phyloP scores from a whole-genome alignment of 1,140 invertebrate genomes.

The Steinernema feltiae region DNA sequence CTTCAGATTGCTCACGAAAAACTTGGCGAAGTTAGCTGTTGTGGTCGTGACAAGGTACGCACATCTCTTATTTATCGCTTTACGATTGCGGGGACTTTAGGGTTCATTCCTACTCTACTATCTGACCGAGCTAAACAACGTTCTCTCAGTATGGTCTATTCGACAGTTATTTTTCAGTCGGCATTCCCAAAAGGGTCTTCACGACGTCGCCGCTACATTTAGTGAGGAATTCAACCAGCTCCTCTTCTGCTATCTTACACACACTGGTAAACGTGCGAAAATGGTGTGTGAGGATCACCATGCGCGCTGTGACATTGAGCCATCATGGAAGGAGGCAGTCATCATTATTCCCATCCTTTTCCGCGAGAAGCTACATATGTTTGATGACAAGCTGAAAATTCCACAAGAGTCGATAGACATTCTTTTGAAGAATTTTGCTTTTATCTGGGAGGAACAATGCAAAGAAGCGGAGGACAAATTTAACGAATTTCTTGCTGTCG shows the following conservation, averaged over 20 bases:
- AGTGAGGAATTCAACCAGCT: neutral
- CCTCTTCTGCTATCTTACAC: neutral
- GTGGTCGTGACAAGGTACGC: constrained; percentile 17
- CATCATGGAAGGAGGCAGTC: constrained; percentile 18
- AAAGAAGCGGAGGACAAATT: constrained; percentile 9
- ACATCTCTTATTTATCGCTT: neutral
- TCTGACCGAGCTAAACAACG: neutral
- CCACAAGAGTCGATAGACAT: constrained; percentile 10
- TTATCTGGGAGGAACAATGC: neutral
- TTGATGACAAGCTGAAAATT: constrained; percentile 17
- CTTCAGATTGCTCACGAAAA: constrained; percentile 20
- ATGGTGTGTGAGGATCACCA: neutral
- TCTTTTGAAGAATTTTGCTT: neutral
- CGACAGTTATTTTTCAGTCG: constrained; percentile 10
- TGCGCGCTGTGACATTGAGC: constrained; percentile 2
- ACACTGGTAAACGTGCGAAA: neutral
- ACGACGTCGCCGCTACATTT: constrained; percentile 18
- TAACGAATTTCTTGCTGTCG: neutral
- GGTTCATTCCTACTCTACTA: neutral
- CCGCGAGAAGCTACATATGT: neutral
- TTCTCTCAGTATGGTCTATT: neutral
- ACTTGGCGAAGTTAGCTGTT: constrained; percentile 16
- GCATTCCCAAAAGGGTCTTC: constrained; percentile 18
- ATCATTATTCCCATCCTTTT: neutral
- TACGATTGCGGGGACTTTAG: constrained; percentile 8